Evolutionary conservation across 2,888 invertebrate species (phyloP).

Genomic region (Acanthosepion pharaonis): DNA sequence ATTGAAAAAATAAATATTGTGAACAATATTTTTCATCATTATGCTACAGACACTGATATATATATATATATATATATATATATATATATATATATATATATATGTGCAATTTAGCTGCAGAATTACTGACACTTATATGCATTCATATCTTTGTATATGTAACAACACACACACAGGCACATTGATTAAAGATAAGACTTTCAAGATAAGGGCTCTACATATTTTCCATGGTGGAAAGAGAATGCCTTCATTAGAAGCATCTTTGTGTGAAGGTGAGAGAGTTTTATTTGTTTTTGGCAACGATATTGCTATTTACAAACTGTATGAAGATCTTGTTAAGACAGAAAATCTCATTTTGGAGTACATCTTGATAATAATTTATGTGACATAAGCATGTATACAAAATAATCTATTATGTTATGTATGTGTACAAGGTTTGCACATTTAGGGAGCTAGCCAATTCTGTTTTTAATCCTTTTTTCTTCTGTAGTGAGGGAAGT

Average conservation of each 20-base stretch:
- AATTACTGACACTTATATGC: background rate
- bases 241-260: background rate
- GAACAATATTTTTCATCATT: no score
- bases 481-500: no score
- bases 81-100: background rate
- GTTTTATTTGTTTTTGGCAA: background rate
- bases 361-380: background rate
- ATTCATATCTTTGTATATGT: background rate
- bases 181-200: conserved; percentile 16
- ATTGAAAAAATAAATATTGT: no score
- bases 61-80: conserved; percentile 36
- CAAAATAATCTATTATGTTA: background rate
- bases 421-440: background rate
- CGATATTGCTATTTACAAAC: background rate
- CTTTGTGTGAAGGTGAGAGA: conserved; percentile 2
- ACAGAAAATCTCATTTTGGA: conserved; percentile 33
- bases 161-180: background rate
- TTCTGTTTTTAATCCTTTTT: background rate
- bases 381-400: background rate
- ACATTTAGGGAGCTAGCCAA: background rate
- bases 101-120: background rate
- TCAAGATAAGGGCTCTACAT: background rate
- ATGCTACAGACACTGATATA: background rate
- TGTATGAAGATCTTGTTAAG: background rate
- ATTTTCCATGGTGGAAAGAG: background rate